Percentiles rank a stretch among this genome's conserved stretches.
Evolutionary conservation across 2,888 invertebrate genomes (phyloP).

Genomic region (Pantelozetes paolii): DNA sequence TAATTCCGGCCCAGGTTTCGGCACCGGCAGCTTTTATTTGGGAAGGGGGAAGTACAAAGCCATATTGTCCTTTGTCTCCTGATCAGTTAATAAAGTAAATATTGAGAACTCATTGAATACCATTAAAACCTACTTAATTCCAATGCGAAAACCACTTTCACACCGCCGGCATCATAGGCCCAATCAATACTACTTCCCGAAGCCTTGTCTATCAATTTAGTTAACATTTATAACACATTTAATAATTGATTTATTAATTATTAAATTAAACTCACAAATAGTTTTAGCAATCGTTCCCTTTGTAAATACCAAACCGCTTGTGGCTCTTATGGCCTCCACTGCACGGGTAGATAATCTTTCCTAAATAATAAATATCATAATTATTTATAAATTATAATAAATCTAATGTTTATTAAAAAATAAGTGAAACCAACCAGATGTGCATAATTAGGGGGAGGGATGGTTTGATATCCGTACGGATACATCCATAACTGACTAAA

Average conservation of each 20-base stretch:
- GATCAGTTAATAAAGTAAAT: neutral
- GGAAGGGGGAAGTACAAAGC: slow-evolving; percentile 13
- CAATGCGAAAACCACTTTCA: neutral
- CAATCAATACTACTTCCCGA: slow-evolving; percentile 25
- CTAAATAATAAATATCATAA: neutral
- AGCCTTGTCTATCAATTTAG: neutral
- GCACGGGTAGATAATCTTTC: slow-evolving; percentile 22
- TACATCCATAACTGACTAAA: slow-evolving; percentile 54
- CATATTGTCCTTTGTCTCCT: slow-evolving; percentile 13
- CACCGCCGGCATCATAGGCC: slow-evolving; percentile 18
- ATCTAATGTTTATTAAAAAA: neutral
- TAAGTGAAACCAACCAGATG: slow-evolving; percentile 25
- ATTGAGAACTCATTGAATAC: neutral
- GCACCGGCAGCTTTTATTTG: neutral
- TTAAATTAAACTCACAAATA: slow-evolving; percentile 27
- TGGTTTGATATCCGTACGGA: slow-evolving; percentile 53
- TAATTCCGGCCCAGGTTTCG: slow-evolving; percentile 23
- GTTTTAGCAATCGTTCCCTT: slow-evolving; percentile 35
- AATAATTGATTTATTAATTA: neutral
- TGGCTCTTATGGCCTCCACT: slow-evolving; percentile 1
- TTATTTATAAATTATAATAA: neutral
- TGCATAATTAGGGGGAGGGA: slow-evolving; percentile 49
- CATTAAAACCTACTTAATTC: neutral
- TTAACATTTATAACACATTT: neutral
- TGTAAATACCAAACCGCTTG: slow-evolving; percentile 4